A percentile compares a stretch with the other conserved stretches of the same genome.
Evolutionary conservation across 1,140 invertebrate species (phyloP).

Genomic region (Achroia grisella): DNA sequence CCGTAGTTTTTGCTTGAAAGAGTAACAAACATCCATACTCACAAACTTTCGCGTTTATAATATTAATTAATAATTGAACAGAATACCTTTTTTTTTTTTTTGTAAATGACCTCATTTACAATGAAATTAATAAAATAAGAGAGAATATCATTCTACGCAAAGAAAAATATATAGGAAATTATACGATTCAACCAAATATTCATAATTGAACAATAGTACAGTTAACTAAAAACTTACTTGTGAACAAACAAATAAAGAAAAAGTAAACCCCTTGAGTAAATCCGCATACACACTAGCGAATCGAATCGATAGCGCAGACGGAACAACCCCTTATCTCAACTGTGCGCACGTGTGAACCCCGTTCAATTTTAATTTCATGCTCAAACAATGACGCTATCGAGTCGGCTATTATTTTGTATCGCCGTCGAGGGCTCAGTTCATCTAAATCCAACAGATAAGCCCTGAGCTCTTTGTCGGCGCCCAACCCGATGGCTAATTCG

Average conservation of each 20-base stretch:
- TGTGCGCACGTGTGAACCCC: slow-evolving; percentile 66
- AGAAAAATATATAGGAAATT: too few species aligned
- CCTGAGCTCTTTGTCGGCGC: slow-evolving; percentile 53
- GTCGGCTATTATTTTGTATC: slow-evolving; percentile 70
- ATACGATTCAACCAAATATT: slow-evolving; percentile 12
- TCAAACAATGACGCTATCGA: slow-evolving; percentile 71
- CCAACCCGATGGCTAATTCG: slow-evolving; percentile 60
- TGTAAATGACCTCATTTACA: too few species aligned
- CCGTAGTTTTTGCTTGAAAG: too few species aligned
- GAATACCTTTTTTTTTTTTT: too few species aligned
- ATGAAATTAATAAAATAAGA: too few species aligned
- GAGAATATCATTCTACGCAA: too few species aligned
- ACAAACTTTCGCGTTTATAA: too few species aligned
- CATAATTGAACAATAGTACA: slow-evolving; percentile 28
- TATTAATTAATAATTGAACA: too few species aligned
- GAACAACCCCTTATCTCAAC: slow-evolving; percentile 59
- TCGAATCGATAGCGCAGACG: slow-evolving; percentile 48
- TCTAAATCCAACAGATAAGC: slow-evolving; percentile 69
- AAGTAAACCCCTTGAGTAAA: slow-evolving; percentile 59
- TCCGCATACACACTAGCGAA: slow-evolving; percentile 49
- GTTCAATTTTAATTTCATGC: slow-evolving; percentile 73
- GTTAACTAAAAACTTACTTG: slow-evolving; percentile 16
- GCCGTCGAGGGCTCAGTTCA: slow-evolving; percentile 56
- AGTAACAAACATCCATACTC: too few species aligned
- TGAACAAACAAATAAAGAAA: slow-evolving; percentile 45